Percentiles rank a stretch among this genome's conserved stretches.
Conservation (phyloP, 2,797 vertebrate genomes). For the Harpagifer antarcticus region DNA sequence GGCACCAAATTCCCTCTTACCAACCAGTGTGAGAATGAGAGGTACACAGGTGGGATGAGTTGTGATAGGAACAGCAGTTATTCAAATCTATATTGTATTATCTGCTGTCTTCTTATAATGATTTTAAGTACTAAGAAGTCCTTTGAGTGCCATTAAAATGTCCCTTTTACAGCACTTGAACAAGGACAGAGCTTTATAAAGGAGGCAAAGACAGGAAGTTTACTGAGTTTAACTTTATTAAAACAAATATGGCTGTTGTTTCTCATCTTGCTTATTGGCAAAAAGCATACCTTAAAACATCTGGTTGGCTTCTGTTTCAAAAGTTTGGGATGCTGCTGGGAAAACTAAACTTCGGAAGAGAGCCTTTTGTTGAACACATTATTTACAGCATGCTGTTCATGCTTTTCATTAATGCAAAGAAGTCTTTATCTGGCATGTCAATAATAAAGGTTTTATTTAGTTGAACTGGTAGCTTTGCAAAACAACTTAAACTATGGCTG, state of each 20-base stretch:
- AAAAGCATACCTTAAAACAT: background rate
- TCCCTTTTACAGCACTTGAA: background rate
- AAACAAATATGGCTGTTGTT: background rate
- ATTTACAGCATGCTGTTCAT: background rate
- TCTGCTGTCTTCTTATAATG: background rate
- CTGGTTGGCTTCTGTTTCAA: background rate
- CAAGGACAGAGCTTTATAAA: background rate
- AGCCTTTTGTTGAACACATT: background rate
- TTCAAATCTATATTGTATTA: conserved; percentile 7
- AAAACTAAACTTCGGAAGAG: background rate
- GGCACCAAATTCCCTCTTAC: background rate
- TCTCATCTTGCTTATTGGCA: background rate
- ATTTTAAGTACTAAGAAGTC: conserved; percentile 1
- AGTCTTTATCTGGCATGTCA: background rate
- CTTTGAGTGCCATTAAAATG: background rate
- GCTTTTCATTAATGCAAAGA: background rate
- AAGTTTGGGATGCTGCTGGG: background rate
- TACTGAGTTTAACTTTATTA: background rate
- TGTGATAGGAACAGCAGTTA: background rate
- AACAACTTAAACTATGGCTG: conserved; percentile 14
- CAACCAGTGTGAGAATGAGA: background rate
- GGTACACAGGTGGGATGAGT: background rate
- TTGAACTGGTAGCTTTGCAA: conserved; percentile 8
- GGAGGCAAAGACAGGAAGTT: background rate
- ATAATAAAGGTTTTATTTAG: background rate